A percentile compares a stretch with the other conserved stretches of the same genome.
Evolutionary conservation across 2,797 vertebrate species (phyloP).

Genomic region (Falco concolor): DNA sequence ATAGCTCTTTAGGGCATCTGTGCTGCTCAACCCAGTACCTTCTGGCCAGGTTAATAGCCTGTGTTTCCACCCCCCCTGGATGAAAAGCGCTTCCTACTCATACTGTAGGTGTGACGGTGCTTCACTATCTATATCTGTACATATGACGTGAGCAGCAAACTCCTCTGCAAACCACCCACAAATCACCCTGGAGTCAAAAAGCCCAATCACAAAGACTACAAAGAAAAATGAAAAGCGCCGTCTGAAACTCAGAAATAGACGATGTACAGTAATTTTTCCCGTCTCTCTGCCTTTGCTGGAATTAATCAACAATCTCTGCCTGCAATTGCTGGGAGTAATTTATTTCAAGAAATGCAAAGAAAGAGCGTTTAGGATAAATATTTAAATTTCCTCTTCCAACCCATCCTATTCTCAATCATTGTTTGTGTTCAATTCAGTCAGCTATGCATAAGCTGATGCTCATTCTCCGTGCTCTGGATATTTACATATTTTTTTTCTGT

Average conservation of each 20-base stretch:
- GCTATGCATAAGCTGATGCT: slow-evolving; percentile 29
- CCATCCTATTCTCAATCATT: slow-evolving; percentile 52
- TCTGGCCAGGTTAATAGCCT: not conserved
- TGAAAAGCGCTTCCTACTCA: not conserved
- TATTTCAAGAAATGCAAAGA: slow-evolving; percentile 61
- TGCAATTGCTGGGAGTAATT: slow-evolving; percentile 54
- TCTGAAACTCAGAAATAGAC: slow-evolving; percentile 70
- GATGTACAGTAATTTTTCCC: not conserved
- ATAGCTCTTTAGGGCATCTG: not conserved
- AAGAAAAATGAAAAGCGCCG: slow-evolving; percentile 80
- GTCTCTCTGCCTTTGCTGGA: slow-evolving; percentile 33
- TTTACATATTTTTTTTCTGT: slow-evolving; percentile 35
- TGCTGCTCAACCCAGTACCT: not conserved
- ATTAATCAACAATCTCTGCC: slow-evolving; percentile 60
- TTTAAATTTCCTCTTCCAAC: slow-evolving; percentile 56
- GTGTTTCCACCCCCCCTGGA: not conserved
- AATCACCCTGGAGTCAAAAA: slow-evolving; percentile 82
- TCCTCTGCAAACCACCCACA: slow-evolving; percentile 69
- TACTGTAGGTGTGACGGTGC: not conserved
- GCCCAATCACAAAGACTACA: slow-evolving; percentile 84
- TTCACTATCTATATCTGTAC: not conserved
- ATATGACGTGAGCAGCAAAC: not conserved
- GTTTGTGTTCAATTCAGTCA: slow-evolving; percentile 54
- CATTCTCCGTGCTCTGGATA: slow-evolving; percentile 17
- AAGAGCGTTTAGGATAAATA: slow-evolving; percentile 59